Conservation (phyloP, 2,113 vertebrate genomes). For the Phaethornis superciliosus region DNA sequence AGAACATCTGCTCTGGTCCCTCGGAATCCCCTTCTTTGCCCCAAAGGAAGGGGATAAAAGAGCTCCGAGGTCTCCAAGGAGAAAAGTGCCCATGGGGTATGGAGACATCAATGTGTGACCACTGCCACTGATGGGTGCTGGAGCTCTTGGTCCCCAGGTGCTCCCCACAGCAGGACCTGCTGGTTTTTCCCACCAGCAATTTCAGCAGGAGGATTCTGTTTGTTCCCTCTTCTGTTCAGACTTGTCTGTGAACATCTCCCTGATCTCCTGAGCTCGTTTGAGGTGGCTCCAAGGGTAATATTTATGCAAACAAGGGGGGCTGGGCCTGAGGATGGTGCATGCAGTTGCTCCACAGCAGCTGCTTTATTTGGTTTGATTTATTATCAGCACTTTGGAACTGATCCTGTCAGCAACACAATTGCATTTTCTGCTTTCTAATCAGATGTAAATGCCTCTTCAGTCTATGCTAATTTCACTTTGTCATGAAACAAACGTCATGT, state of each 20-base stretch:
- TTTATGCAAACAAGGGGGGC: not conserved
- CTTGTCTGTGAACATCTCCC: not conserved
- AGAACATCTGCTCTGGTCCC: not conserved
- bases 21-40: too few species aligned
- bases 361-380: not conserved
- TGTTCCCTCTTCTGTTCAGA: constrained; percentile 5
- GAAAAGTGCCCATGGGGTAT: not conserved
- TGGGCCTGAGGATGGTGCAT: not conserved
- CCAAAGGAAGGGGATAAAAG: not conserved
- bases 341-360: not conserved
- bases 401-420: not conserved
- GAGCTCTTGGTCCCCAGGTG: not conserved
- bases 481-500: not conserved
- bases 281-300: not conserved
- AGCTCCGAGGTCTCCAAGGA: not conserved
- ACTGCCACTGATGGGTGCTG: accelerated
- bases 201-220: not conserved
- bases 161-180: not conserved
- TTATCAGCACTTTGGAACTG: not conserved
- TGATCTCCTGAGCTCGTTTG: not conserved
- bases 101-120: not conserved
- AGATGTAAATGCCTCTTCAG: not conserved
- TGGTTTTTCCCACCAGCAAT: not conserved
- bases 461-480: not conserved
- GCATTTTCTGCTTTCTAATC: not conserved